A percentile compares a stretch with the other conserved stretches of the same genome.
phyloP scores from a whole-genome alignment of 2,888 invertebrate genomes.

The Frankliniella fusca region DNA sequence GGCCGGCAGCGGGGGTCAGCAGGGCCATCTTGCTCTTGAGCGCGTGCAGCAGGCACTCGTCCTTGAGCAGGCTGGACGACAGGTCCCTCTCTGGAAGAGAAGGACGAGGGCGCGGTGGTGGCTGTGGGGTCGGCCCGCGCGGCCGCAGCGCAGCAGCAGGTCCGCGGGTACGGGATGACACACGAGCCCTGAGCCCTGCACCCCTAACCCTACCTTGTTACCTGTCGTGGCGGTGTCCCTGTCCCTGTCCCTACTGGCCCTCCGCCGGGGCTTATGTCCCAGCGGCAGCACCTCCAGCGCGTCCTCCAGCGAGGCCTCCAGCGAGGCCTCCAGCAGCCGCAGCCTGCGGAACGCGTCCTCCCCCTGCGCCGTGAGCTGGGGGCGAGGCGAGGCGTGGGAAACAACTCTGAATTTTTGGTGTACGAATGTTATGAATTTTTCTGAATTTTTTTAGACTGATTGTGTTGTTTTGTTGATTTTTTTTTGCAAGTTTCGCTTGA shows the following conservation, averaged over 20 bases:
- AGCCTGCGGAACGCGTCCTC: slow-evolving; percentile 2
- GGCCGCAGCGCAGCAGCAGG: neutral
- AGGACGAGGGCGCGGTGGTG: neutral
- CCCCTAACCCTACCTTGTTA: neutral
- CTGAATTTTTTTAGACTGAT: too few species aligned
- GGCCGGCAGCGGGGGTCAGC: neutral
- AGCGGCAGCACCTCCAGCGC: neutral
- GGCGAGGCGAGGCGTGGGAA: too few species aligned
- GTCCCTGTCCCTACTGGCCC: neutral
- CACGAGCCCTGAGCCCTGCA: neutral
- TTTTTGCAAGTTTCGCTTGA: too few species aligned
- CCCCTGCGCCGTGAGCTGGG: neutral
- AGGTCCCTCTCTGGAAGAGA: too few species aligned
- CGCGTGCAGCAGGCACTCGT: neutral
- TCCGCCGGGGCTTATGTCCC: too few species aligned
- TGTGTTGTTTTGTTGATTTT: too few species aligned
- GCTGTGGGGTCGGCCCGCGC: neutral
- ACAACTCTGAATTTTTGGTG: too few species aligned
- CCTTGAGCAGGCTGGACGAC: neutral
- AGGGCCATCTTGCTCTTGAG: neutral
- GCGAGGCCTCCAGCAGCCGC: neutral
- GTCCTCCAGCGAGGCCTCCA: neutral
- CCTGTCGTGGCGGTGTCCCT: slow-evolving; percentile 4
- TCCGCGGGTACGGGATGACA: neutral
- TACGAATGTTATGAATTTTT: neutral